Evolutionary conservation across 2,797 vertebrate genomes (phyloP).

Genomic region (Prionace glauca): DNA sequence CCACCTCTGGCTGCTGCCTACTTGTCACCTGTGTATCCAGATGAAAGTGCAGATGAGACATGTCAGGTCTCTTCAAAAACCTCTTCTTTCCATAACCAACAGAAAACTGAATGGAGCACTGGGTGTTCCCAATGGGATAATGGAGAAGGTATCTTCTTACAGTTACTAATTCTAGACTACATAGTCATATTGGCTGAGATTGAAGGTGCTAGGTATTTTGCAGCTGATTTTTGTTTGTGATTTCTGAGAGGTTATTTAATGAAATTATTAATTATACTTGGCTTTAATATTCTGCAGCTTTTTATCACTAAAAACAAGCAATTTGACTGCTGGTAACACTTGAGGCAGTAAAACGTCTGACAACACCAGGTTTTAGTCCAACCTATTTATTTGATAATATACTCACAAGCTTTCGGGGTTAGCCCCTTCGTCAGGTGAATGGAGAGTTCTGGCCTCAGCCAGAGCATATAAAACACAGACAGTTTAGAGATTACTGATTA

Average conservation of each 20-base stretch:
- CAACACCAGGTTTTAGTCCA: too few relatives aligned
- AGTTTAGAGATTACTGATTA: too few relatives aligned
- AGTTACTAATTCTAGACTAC: not conserved
- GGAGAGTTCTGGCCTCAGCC: too few relatives aligned
- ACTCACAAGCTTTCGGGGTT: too few relatives aligned
- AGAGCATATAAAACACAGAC: too few relatives aligned
- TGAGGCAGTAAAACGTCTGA: too few relatives aligned
- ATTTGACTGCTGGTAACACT: not conserved
- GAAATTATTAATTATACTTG: not conserved
- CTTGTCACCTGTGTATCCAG: slow-evolving; percentile 57
- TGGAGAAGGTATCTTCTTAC: not conserved
- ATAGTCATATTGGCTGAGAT: not conserved
- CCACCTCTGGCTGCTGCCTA: slow-evolving; percentile 62
- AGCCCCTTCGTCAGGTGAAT: too few relatives aligned
- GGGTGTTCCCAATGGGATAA: not conserved
- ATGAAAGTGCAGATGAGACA: not conserved
- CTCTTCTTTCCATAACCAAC: not conserved
- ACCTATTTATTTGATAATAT: too few relatives aligned
- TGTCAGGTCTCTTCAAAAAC: not conserved
- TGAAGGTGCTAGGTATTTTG: not conserved
- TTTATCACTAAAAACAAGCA: not conserved
- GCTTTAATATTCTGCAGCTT: not conserved
- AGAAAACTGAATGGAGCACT: not conserved
- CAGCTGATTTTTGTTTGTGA: not conserved
- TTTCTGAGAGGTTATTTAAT: not conserved